Evolutionary conservation across 2,797 vertebrate genomes (phyloP).

Genomic region (Diplodus sargus): DNA sequence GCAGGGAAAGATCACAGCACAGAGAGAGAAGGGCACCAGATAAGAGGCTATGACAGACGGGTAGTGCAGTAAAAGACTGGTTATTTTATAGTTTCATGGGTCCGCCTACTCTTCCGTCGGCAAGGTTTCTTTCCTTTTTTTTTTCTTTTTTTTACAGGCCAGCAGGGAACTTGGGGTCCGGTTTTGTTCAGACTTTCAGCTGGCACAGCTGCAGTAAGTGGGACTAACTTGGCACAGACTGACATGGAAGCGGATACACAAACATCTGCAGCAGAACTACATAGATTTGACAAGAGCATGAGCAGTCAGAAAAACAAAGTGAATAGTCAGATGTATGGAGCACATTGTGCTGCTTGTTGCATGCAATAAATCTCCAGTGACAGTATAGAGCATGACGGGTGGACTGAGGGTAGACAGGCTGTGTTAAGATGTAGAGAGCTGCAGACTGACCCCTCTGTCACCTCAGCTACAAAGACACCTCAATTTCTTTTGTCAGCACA

Average conservation of each 20-base stretch:
- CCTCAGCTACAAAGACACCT: constrained; percentile 31
- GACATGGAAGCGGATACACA: constrained; percentile 33
- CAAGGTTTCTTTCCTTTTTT: constrained; percentile 64
- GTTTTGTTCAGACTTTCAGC: constrained; percentile 46
- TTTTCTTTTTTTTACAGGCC: constrained; percentile 35
- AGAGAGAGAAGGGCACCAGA: constrained; percentile 60
- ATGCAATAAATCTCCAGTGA: constrained; percentile 39
- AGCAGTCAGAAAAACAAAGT: constrained; percentile 27
- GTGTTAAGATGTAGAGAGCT: no score
- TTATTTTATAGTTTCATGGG: constrained; percentile 70
- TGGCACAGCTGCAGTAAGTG: constrained; percentile 41
- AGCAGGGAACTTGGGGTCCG: constrained; percentile 35
- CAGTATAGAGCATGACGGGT: constrained; percentile 12
- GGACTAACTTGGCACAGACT: constrained; percentile 35
- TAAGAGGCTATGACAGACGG: constrained; percentile 70
- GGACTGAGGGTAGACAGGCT: constrained; percentile 13
- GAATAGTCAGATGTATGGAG: constrained; percentile 26
- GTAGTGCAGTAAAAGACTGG: constrained; percentile 60
- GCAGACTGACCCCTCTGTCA: neutral
- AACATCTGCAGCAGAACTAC: constrained; percentile 39
- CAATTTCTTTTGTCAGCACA: constrained; percentile 18
- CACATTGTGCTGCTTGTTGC: constrained; percentile 21
- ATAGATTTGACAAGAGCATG: constrained; percentile 19
- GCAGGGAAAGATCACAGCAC: constrained; percentile 67
- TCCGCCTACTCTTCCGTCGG: constrained; percentile 57